A percentile compares a stretch with the other conserved stretches of the same genome.
Conservation (phyloP, 2,797 vertebrate species). For the Tinamus major region DNA sequence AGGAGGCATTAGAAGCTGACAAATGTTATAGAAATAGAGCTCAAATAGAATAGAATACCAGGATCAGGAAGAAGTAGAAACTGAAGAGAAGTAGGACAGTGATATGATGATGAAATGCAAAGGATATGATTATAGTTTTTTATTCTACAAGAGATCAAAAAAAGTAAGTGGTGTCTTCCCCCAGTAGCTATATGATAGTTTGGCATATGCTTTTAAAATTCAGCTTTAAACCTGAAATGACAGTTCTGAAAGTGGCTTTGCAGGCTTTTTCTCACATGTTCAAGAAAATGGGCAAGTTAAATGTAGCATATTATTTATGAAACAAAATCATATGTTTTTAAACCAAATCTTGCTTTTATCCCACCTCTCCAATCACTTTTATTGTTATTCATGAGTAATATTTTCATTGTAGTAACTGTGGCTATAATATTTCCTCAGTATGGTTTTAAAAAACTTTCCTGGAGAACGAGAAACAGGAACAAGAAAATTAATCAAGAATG, state of each 20-base stretch:
- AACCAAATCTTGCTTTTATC: background rate
- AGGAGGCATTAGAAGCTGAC: background rate
- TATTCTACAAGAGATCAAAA: background rate
- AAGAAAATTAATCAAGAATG: background rate
- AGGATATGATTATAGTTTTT: background rate
- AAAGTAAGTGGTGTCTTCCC: background rate
- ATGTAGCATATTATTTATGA: background rate
- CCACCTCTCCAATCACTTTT: background rate
- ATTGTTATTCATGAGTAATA: background rate
- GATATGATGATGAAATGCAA: background rate
- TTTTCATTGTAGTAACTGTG: background rate
- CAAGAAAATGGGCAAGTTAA: background rate
- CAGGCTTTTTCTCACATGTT: background rate
- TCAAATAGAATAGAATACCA: background rate
- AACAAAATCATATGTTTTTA: background rate
- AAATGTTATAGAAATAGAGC: background rate
- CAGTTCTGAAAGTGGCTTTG: background rate
- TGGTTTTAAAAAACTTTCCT: background rate
- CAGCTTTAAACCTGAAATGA: constrained; percentile 12
- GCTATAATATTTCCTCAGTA: background rate
- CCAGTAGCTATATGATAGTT: background rate
- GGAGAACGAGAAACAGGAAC: background rate
- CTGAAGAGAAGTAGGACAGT: background rate
- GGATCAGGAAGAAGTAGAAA: background rate
- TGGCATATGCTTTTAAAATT: background rate